Conservation (phyloP, 2,888 invertebrate species). For the Aphrophora alni region DNA sequence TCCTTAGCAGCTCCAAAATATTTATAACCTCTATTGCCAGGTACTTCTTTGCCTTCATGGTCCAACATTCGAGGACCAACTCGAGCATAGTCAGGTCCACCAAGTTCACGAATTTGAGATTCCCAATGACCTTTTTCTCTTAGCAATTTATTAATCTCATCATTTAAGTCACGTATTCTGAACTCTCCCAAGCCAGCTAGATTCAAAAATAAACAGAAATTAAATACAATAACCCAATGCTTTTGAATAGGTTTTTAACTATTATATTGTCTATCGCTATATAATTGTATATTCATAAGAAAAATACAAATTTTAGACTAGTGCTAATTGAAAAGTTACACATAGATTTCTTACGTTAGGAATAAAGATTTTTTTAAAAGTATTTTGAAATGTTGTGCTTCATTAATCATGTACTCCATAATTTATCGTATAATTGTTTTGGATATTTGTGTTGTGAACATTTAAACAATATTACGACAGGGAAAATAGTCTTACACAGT, state of each 20-base stretch:
- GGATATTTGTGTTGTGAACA: no score
- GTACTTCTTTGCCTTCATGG: slow-evolving; percentile 94
- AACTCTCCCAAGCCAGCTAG: slow-evolving; percentile 98
- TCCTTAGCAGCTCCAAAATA: slow-evolving; percentile 99
- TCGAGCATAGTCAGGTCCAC: slow-evolving; percentile 92
- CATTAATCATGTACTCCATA: no score
- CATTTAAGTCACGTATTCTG: slow-evolving; percentile 95
- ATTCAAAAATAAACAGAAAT: slow-evolving; percentile 45
- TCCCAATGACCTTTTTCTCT: slow-evolving; percentile 99
- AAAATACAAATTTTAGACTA: no score
- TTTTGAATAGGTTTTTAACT: no score
- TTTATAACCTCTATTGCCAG: slow-evolving; percentile 97
- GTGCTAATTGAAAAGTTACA: no score
- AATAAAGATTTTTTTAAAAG: no score
- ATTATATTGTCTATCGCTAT: neutral
- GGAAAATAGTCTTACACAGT: no score
- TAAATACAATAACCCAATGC: neutral
- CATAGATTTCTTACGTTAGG: no score
- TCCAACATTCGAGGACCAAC: slow-evolving; percentile 93
- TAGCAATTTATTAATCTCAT: slow-evolving; percentile 97
- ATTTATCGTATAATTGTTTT: no score
- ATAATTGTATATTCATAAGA: neutral
- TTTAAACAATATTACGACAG: no score
- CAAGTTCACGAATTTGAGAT: slow-evolving; percentile 91
- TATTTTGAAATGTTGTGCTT: no score